Evolutionary conservation across 2,113 vertebrate genomes (phyloP).

Genomic region (Salvelinus sp.): DNA sequence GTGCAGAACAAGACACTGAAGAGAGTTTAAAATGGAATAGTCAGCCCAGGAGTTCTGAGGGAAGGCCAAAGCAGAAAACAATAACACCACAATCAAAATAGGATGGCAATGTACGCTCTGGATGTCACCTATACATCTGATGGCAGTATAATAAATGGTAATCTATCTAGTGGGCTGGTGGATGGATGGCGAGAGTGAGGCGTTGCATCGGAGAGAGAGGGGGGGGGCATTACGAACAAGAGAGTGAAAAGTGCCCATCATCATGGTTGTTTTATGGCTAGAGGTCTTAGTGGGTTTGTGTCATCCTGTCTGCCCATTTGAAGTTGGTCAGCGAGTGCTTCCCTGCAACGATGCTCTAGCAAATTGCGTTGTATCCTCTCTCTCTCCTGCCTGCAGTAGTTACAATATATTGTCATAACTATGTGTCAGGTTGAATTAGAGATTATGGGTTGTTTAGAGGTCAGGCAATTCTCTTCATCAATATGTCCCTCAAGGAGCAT

Average conservation of each 20-base stretch:
- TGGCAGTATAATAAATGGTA: conserved; percentile 21
- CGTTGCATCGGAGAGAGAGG: not conserved
- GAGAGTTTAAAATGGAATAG: not conserved
- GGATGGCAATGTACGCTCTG: not conserved
- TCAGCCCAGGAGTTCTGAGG: not conserved
- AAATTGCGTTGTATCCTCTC: not conserved
- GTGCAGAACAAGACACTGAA: not conserved
- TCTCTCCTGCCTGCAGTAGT: not conserved
- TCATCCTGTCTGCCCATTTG: not conserved
- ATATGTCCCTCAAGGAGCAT: not conserved
- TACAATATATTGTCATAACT: not conserved
- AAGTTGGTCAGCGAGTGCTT: too few relatives aligned
- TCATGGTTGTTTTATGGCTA: not conserved
- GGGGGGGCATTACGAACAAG: too few relatives aligned
- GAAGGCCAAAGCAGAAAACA: not conserved
- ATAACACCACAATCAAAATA: not conserved
- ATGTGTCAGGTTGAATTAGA: not conserved
- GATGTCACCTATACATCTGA: not conserved
- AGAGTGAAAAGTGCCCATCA: conserved; percentile 12
- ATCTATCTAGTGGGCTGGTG: conserved; percentile 9
- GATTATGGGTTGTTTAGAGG: not conserved
- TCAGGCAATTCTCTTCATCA: not conserved
- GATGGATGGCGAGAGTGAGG: not conserved
- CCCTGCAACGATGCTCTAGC: too few relatives aligned
- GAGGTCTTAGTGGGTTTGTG: not conserved